Base-by-base conservation (phyloP, 2,113 vertebrate genomes). In the Galemys pyrenaicus region DNA sequence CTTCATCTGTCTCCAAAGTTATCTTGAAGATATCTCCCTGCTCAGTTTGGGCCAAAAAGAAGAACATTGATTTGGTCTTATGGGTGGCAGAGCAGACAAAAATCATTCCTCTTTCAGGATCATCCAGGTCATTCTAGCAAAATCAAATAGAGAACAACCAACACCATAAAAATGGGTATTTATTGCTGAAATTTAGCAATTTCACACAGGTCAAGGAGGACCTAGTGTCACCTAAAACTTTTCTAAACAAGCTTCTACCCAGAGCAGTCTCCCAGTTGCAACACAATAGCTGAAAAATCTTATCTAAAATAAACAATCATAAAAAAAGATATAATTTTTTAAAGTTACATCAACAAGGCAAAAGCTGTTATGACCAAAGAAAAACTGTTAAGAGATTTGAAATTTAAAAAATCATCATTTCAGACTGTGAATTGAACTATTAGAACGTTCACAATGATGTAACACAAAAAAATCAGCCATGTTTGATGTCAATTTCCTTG, bases 11-110 rank as follows among this genome's bases (percentile, higher is more conserved):
- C 98, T 99, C 99, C 96, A 99, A 97, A 17, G 99, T 99, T 88
- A 99, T 99, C 97, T 99, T 99, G 94, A 99, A 99, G 95, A 99
- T 99, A 97, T 99, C 99, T 4, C 99, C 99, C 96, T 99, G 99
- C 98, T 99, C 99, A 0, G 99, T 99, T 97, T 99, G 99, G 62
- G 99, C 99, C 98, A 99, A 97, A 98, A 99, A 99, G 97, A 99
- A 99, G 98, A 99, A 99, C 99, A 99, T 99, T 41, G 99, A 99
- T 95, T 99, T 99, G 98, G 99, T 99, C 98, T 99, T 99, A 98
- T 99, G 99, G 4, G 99, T 99, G 41, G 99, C 99, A 79, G 99
- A 99, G 97, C 99, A 99, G 94, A 99, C 99, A 96, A 99, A 99
- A 96, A 99, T 99, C 99, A 99, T 99, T 87, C 99, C 99, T 79